These are phyloP conservation scores for Drosophila lacertosa DNA, from an alignment of 1,140 invertebrate genomes.

Conservation along the genomic window DNA sequence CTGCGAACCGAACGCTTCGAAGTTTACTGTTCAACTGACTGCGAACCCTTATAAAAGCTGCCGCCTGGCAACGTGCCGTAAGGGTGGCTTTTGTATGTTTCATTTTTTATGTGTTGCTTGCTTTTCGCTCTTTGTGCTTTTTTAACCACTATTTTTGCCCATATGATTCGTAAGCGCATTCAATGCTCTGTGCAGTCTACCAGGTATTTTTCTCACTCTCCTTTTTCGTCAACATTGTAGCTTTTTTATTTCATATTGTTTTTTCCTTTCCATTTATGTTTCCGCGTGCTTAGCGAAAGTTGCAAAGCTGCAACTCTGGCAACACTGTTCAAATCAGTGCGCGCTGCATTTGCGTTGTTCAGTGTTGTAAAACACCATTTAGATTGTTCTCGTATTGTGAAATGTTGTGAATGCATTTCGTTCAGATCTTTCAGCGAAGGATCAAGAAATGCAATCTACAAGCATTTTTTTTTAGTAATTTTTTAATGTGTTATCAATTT, in stretches of 20 bases:
- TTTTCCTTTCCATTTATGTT: too few relatives aligned
- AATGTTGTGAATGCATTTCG: neutral
- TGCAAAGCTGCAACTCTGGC: constrained; percentile 8
- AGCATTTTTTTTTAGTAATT: too few relatives aligned
- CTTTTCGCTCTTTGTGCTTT: neutral
- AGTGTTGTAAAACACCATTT: constrained; percentile 15
- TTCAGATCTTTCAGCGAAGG: neutral
- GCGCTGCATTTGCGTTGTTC: neutral
- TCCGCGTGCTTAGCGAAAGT: too few relatives aligned
- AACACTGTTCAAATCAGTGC: neutral
- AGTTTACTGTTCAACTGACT: constrained; percentile 76
- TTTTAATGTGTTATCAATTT: too few relatives aligned
- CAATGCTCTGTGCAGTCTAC: too few relatives aligned
- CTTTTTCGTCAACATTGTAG: neutral
- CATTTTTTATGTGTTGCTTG: neutral
- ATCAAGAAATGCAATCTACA: too few relatives aligned
- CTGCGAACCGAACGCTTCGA: constrained; percentile 76
- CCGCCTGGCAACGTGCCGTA: constrained; percentile 9
- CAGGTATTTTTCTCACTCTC: constrained; percentile 6
- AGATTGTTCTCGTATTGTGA: neutral
- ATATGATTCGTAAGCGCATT: constrained; percentile 12
- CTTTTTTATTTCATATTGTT: neutral
- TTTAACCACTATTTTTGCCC: constrained; percentile 16
- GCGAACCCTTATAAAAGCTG: constrained; percentile 66
- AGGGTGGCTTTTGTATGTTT: constrained; percentile 29